Evolutionary conservation across 2,113 vertebrate species (phyloP), one percentile per base, ranked within the genome.

Genomic region (Gambusia holbrooki): DNA sequence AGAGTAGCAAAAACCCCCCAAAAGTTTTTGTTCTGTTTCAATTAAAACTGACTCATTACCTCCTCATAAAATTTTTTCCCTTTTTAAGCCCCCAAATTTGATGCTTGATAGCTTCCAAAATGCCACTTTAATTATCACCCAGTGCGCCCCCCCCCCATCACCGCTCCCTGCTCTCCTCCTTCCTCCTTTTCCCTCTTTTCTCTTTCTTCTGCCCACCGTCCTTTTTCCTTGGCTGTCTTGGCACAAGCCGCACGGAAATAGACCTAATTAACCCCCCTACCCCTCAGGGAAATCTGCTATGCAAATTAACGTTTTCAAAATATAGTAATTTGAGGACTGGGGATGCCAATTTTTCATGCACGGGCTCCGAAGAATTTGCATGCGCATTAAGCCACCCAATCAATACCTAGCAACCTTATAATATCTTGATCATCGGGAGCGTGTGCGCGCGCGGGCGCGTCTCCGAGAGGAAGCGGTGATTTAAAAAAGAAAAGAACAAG

Each of bases 231-330:
- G 75, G 71, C 81, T 88, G 80, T 83, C 81, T 91, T 89, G 94
- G 96, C 96, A 94, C 87, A 95, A 96, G 95, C 97, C 92, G 94
- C 96, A 94, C 95, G 95, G 97, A 98, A 98, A 98, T 97, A 97
- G 96, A 98, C 97, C 97, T 99, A 99, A 99, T 99, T 99, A 99
- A 97, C 96, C 97, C 95, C 91, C 95, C 96, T 95, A 96, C 95
- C 96, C 97, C 95, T 93, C 82, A 80, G 97, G 98, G 96, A 98
- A 98, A 98, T 98, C 96, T 96, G 94, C 96, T 97, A 96, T 97
- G 97, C 96, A 99, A 97, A 99, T 99, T 96, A 99, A 97, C 96
- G 96, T 97, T 98, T 98, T 97, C 95, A 97, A 98, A 98, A 98
- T 98, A 98, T 96, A 97, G 96, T 97, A 97, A 98, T 98, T 98